phyloP scores from a whole-genome alignment of 2,113 vertebrate genomes.

The Colossoma macropomum region DNA sequence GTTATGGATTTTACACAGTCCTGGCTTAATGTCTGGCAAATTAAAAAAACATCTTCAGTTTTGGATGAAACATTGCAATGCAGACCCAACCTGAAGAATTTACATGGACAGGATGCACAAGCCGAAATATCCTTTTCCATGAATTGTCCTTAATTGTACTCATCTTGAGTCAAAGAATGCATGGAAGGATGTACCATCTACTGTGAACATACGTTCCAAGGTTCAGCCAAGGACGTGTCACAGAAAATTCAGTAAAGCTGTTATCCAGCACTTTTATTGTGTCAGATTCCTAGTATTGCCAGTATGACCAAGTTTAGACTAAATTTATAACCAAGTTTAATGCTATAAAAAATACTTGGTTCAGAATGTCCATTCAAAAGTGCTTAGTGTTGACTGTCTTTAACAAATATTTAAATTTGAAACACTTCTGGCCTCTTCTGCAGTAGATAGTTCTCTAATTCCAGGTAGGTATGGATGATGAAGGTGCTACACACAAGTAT shows the following conservation, averaged over 20 bases:
- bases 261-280: background rate
- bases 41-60: background rate
- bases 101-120: slow-evolving; percentile 56
- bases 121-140: slow-evolving; percentile 71
- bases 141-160: slow-evolving; percentile 65
- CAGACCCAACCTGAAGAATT: background rate
- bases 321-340: no score
- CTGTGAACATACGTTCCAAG: background rate
- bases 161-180: slow-evolving; percentile 50
- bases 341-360: background rate
- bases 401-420: no score
- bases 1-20: background rate
- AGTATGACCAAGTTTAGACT: background rate
- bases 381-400: background rate
- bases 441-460: no score
- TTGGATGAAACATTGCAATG: background rate
- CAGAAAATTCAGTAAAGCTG: background rate
- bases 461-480: no score
- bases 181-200: slow-evolving; percentile 60
- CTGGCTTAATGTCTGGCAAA: background rate
- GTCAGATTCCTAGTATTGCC: background rate
- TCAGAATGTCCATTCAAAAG: background rate
- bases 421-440: no score
- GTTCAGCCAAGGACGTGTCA: background rate
- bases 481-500: no score